Evolutionary conservation across 2,888 invertebrate genomes (phyloP), one percentile per base, ranked within the genome.

Genomic region (Fragum sueziense): DNA sequence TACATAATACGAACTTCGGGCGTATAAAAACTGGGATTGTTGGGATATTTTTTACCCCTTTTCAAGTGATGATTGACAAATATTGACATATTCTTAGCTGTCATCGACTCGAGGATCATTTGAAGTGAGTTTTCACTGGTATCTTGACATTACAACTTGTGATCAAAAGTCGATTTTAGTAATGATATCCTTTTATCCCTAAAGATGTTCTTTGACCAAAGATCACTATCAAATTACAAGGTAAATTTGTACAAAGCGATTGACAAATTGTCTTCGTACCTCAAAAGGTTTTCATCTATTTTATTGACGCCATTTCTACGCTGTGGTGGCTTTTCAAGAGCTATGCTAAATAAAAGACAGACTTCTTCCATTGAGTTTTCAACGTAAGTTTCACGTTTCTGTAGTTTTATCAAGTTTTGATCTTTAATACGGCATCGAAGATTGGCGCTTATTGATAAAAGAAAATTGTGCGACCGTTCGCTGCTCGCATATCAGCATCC

Each of bases 131-230:
- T 34, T 65, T 61, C 20, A 3, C 41, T 25, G 37, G 20, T 33
- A 65, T 65, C 25, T 65, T 65, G 65, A 65, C 65, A 65, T 65
- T 41, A 37, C 37, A 65, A 65, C 22, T 62, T 65, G 65, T 65
- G 65, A 65, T 65, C 65, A 65, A 65, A 65, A 65, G 65, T 65
- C 65, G 65, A 65, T 65, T 65, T 29, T 7, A 27, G 41, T 4
- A n/a, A 65, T 65, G 65, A 65, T 65, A 65, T 34, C 65, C 65
- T 65, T 65, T 25, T 41, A 65, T 41, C 34, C 41, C 22, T 25
- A n/a, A n/a, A 34, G 65, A 65, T 65, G 41, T 65, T 41, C 65
- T 65, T 65, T 41, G 27, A 33, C 17, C 65, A 41, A 9, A 25
- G 27, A 27, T 22, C 41, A 37, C 41, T 17, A 65, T 65, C 65